Evolutionary conservation across 2,888 invertebrate species (phyloP), one percentile per base, ranked within the genome.

Genomic region (Leptogaster cylindrica): DNA sequence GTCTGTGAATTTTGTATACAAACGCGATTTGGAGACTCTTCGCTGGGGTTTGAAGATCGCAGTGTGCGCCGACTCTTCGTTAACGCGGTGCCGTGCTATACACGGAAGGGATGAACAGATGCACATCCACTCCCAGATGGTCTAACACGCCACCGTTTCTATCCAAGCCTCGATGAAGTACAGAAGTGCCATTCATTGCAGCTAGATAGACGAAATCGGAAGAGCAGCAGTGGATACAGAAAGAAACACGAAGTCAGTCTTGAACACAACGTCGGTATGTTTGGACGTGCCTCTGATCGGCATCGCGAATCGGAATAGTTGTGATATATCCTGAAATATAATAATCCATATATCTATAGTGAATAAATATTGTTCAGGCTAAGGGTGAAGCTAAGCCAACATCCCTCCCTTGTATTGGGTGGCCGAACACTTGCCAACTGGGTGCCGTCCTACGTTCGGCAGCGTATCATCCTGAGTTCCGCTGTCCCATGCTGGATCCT

Each of bases 191-290:
- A n/a, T n/a, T n/a, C 51, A 14, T 51, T 28, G 51, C 51, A 28
- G 28, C 51, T 28, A 51, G 16, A 51, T 28, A 14, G 16, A 12
- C 51, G 51, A 23, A 55, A 23, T 58, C 36, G n/a, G 23, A 58
- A 58, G 58, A 58, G 58, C 39, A 58, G 39, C 58, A 58, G 36
- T 39, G 58, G 58, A 41, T 58, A 58, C 58, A 58, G 58, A 58
- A 55, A 58, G 58, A 41, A 39, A 58, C n/a, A 41, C 58, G 58
- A 58, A n/a, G 1, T 39, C 73, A 79, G 78, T 78, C 78, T 77
- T 77, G 73, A 78, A 76, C 76, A 75, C 75, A 75, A 77, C 77
- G 75, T 78, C 78, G 78, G 77, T 76, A 74, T 75, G 77, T 76
- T 75, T 76, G 74, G 78, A 78, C 77, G 76, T 76, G 74, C 12